A percentile compares a stretch with the other conserved stretches of the same genome.
These are phyloP conservation scores for Oreortyx pictus DNA, from an alignment of 2,797 vertebrate genomes.

Conservation along the genomic window DNA sequence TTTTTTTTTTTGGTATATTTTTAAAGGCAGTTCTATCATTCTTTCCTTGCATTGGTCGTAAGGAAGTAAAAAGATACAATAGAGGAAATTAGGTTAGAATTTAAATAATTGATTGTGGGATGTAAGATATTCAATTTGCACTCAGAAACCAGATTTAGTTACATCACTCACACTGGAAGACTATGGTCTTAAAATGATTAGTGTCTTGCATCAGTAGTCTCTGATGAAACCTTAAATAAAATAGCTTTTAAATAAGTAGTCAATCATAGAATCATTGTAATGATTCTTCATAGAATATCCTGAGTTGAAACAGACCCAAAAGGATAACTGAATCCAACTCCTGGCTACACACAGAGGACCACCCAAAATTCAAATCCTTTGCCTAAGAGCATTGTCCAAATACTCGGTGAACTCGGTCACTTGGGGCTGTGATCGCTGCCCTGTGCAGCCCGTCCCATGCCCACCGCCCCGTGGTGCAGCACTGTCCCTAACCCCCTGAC, in stretches of 20 bases:
- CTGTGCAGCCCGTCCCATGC: background rate
- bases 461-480: background rate
- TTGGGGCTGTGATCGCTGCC: background rate
- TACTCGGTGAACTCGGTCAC: background rate
- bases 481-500: background rate
- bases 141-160: conserved; percentile 11
- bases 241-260: background rate
- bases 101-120: conserved; percentile 45
- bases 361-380: background rate
- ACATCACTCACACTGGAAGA: background rate
- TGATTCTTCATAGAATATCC: background rate
- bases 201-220: background rate
- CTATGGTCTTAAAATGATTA: conserved; percentile 10
- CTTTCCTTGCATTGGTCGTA: background rate
- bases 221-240: conserved; percentile 3
- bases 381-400: background rate
- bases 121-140: conserved; percentile 7
- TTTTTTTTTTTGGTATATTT: background rate
- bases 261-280: background rate
- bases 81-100: conserved; percentile 17
- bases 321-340: background rate
- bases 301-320: background rate
- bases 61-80: conserved; percentile 29
- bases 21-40: background rate
- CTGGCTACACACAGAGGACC: background rate